Evolutionary conservation across 2,888 invertebrate species (phyloP).

Genomic region (Aphidius colemani): DNA sequence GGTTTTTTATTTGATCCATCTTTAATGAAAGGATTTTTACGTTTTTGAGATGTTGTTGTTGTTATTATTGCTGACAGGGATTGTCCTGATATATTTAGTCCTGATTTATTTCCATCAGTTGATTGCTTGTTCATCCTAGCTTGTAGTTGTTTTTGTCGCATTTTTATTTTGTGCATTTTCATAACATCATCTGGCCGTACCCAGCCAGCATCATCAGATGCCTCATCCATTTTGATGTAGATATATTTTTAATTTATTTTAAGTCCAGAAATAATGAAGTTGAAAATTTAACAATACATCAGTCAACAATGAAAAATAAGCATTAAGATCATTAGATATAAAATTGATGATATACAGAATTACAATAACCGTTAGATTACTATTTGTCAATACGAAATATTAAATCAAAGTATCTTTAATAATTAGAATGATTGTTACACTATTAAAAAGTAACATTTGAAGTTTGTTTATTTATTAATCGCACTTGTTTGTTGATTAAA

Average conservation of each 20-base stretch:
- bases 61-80: constrained; percentile 28
- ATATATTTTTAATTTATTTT: neutral
- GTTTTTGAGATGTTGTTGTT: constrained; percentile 63
- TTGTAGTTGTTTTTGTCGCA: constrained; percentile 78
- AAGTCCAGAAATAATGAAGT: neutral
- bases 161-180: constrained; percentile 76
- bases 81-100: constrained; percentile 42
- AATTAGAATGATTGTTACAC: too few relatives aligned
- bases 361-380: too few relatives aligned
- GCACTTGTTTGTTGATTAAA: too few relatives aligned
- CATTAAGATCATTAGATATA: too few relatives aligned
- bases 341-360: too few relatives aligned
- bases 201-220: constrained; percentile 56
- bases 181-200: constrained; percentile 68
- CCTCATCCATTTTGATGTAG: neutral
- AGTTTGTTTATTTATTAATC: too few relatives aligned
- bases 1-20: constrained; percentile 54
- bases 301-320: too few relatives aligned
- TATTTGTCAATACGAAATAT: too few relatives aligned
- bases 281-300: too few relatives aligned
- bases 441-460: too few relatives aligned
- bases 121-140: constrained; percentile 65
- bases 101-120: constrained; percentile 44
- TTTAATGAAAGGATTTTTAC: constrained; percentile 79
- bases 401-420: too few relatives aligned